These are phyloP conservation scores for Lagodon rhomboides DNA, from an alignment of 2,797 vertebrate genomes.

Conservation along the genomic window DNA sequence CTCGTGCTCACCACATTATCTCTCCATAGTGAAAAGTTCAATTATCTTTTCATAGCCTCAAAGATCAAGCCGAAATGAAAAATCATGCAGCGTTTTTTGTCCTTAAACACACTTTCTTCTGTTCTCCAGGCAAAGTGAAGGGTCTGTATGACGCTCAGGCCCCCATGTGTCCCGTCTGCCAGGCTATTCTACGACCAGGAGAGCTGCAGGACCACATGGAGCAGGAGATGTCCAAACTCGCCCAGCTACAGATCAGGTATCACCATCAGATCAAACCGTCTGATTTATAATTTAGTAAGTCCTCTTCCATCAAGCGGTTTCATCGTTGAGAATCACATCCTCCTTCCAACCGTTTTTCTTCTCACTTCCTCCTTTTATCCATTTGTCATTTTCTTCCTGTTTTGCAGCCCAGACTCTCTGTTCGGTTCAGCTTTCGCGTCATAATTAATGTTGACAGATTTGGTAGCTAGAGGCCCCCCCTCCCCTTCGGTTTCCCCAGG, in stretches of 20 bases:
- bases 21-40: background rate
- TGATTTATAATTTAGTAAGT: background rate
- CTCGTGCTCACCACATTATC: no score
- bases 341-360: background rate
- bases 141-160: conserved; percentile 92
- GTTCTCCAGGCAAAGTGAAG: conserved; percentile 90
- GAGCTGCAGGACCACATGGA: conserved; percentile 97
- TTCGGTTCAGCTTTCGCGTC: conserved; percentile 39
- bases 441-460: conserved; percentile 66
- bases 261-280: background rate
- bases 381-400: conserved; percentile 33
- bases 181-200: conserved; percentile 90
- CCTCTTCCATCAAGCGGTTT: background rate
- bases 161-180: conserved; percentile 95
- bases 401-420: conserved; percentile 21
- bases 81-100: background rate
- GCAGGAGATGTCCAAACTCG: conserved; percentile 92
- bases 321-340: background rate
- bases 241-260: conserved; percentile 93
- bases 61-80: background rate
- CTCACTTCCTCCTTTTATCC: conserved; percentile 15
- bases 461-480: conserved; percentile 19
- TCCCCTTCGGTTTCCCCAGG: conserved; percentile 35
- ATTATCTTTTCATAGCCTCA: background rate
- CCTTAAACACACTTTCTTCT: background rate